Base-by-base conservation (phyloP, 2,888 invertebrate genomes). In the Oligia strigilis region DNA sequence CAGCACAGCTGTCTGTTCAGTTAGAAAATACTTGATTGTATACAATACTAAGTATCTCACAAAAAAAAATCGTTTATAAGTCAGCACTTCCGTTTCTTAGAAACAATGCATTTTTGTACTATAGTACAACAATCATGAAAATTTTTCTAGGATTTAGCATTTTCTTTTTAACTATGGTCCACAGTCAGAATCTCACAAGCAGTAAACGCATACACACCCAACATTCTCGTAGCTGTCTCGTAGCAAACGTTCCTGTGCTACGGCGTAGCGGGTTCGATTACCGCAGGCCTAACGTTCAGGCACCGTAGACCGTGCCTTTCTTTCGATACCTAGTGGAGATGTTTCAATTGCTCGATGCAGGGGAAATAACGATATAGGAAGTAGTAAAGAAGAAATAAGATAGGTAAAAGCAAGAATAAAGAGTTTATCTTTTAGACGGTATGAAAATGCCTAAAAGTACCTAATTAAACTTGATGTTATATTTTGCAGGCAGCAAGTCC, bases 401-500 rank as follows among this genome's bases (percentile, higher is more conserved):
- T 55, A 55, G 52, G 36, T 36, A 36, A 4, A 19, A 55, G 19
- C 19, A 55, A 71, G 14, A 55, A 9, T n/a, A 2, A 5, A 9
- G 23, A n/a, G 6, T 66, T 36, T 5, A 17, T 58, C 23, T 23
- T 46, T 17, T 29, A 75, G 8, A 5, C 11, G 13, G 13, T 73
- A 43, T 14, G 5, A 29, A 17, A 36, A 43, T 5, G 43, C 2
- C 23, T 29, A 55, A 58, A 5, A 46, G n/a, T 2, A 29, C 29
- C 29, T 29, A 14, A 49, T 52, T 40, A 43, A 58, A 62, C 2
- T 64, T 29, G 3, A 23, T 58, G 23, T n/a, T 78, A 70, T 84
- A 87, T 86, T 93, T 97, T 96, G 78, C 97, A 99, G 99, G 99
- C 99, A 36, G 99, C 99, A n/a, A 99, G 99, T 97, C 99, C 99